Percentiles rank a stretch among this genome's conserved stretches.
These are phyloP conservation scores for Actinia equina DNA, from an alignment of 64 coral and sea anemone species.

Conservation along the genomic window DNA sequence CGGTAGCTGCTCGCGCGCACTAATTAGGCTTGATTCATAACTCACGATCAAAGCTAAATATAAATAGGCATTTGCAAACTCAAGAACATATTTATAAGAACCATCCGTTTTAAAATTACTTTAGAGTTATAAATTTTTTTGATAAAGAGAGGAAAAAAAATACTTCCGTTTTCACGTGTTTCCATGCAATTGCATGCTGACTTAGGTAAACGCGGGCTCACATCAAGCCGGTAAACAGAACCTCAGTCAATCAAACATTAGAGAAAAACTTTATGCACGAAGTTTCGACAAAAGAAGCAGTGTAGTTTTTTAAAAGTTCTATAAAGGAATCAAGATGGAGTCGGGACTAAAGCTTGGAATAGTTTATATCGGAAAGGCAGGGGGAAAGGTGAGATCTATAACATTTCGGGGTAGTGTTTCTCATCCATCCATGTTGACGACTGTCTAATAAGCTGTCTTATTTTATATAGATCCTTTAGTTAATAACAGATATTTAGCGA, in stretches of 20 bases:
- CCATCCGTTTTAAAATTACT: neutral
- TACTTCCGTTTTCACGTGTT: conserved; percentile 9
- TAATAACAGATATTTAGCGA: too few species aligned
- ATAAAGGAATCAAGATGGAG: conserved; percentile 44
- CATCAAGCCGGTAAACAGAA: conserved; percentile 11
- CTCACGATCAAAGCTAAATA: neutral
- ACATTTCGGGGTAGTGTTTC: neutral
- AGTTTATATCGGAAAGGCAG: conserved; percentile 92
- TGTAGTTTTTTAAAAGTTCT: conserved; percentile 20
- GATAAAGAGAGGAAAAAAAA: neutral
- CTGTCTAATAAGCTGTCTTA: too few species aligned
- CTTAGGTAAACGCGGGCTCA: neutral
- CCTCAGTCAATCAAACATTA: neutral
- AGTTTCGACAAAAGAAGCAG: neutral
- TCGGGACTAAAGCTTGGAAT: conserved; percentile 82
- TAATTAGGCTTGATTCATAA: neutral
- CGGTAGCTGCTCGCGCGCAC: neutral
- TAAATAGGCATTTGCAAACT: neutral
- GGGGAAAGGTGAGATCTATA: conserved; percentile 76
- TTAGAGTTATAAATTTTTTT: neutral
- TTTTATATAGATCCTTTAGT: too few species aligned
- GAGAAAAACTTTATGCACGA: neutral
- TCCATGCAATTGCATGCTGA: neutral
- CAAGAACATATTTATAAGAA: neutral
- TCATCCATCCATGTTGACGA: too few species aligned